These are phyloP conservation scores for Hydrotaea diabolus DNA, from an alignment of 2,888 invertebrate genomes.

Conservation along the genomic window DNA sequence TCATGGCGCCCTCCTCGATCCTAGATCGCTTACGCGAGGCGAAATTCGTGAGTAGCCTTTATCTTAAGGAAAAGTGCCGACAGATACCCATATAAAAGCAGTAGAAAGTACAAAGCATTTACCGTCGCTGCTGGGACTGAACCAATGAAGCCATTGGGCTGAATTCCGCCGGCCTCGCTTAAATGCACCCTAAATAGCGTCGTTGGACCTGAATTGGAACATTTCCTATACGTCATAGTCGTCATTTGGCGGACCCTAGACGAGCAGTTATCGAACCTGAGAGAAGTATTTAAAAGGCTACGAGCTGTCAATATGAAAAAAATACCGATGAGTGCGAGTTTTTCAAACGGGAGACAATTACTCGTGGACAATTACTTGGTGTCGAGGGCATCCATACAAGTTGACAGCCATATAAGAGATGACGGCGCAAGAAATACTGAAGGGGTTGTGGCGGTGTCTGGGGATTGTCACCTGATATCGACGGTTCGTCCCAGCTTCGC, in stretches of 20 bases:
- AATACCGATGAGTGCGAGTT: constrained; percentile 9
- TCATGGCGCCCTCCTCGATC: no score
- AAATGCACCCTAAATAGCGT: not conserved
- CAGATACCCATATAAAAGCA: constrained; percentile 9
- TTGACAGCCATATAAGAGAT: constrained; percentile 37
- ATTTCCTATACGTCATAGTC: constrained; percentile 18
- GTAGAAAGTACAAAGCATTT: not conserved
- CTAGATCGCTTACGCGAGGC: not conserved
- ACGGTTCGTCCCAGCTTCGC: no score
- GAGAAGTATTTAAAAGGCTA: not conserved
- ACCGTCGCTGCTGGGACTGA: not conserved
- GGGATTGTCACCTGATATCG: constrained; percentile 11
- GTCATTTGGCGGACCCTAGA: not conserved
- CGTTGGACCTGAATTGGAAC: constrained; percentile 36
- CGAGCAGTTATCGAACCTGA: constrained; percentile 6
- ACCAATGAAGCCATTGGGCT: constrained; percentile 25
- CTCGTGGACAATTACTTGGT: not conserved
- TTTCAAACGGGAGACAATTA: not conserved
- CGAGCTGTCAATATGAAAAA: not conserved
- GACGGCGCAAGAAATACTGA: not conserved
- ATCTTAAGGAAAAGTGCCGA: not conserved
- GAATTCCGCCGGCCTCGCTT: not conserved
- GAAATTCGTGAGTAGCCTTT: not conserved
- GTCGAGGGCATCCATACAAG: constrained; percentile 41
- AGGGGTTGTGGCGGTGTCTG: not conserved